A percentile compares a stretch with the other conserved stretches of the same genome.
These are phyloP conservation scores for Thera britannica DNA, from an alignment of 2,888 invertebrate genomes.

Conservation along the genomic window DNA sequence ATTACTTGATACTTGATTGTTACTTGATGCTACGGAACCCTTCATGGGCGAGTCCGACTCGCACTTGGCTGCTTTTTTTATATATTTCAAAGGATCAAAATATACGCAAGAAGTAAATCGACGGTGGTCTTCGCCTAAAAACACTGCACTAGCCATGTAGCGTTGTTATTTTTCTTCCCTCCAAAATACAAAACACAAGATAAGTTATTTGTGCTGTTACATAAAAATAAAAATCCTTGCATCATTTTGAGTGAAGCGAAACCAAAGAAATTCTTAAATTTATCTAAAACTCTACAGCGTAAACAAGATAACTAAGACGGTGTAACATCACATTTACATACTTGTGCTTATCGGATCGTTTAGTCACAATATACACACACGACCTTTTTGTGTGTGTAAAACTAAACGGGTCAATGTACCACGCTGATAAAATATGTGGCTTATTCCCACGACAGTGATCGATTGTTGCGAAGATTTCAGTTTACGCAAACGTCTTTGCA, in stretches of 20 bases:
- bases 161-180: too few relatives aligned
- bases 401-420: conserved; percentile 77
- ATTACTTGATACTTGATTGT: too few relatives aligned
- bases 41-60: too few relatives aligned
- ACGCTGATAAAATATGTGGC: conserved; percentile 65
- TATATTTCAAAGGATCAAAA: too few relatives aligned
- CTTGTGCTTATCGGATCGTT: conserved; percentile 66
- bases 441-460: conserved; percentile 76
- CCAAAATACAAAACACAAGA: too few relatives aligned
- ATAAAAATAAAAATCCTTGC: conserved; percentile 1
- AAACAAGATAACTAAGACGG: conserved; percentile 69
- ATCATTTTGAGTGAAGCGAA: conserved; percentile 16
- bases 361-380: conserved; percentile 47
- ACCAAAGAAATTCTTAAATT: conserved; percentile 29
- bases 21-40: too few relatives aligned
- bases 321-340: conserved; percentile 45
- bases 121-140: too few relatives aligned
- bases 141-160: too few relatives aligned
- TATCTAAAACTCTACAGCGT: conserved; percentile 61
- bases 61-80: too few relatives aligned
- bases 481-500: conserved; percentile 73
- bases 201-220: background rate
- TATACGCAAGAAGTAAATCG: too few relatives aligned
- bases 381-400: conserved; percentile 58
- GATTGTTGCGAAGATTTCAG: conserved; percentile 75